A percentile compares a stretch with the other conserved stretches of the same genome.
phyloP scores from a whole-genome alignment of 2,797 vertebrate species.

The Eospalax fontanierii region DNA sequence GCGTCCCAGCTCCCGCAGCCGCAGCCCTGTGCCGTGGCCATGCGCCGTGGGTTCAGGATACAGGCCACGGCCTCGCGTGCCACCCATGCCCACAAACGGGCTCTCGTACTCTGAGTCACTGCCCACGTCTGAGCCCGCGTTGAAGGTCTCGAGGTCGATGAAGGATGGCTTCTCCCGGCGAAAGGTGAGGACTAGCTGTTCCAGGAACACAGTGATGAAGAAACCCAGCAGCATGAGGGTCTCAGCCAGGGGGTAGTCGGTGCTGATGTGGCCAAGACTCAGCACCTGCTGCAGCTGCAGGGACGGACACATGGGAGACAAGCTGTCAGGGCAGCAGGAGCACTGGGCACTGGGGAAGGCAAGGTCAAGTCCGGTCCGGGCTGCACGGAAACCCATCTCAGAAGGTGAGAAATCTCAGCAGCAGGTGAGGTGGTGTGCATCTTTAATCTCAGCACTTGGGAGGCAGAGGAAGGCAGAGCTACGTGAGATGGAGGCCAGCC shows the following conservation, averaged over 20 bases:
- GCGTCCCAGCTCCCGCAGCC: slow-evolving; percentile 87
- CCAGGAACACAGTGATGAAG: slow-evolving; percentile 95
- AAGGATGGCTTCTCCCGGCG: slow-evolving; percentile 95
- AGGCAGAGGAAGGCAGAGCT: no score
- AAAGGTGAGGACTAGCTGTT: slow-evolving; percentile 95
- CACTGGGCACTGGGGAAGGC: not conserved
- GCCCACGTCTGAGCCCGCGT: slow-evolving; percentile 93
- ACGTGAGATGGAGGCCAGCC: no score
- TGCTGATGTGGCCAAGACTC: slow-evolving; percentile 89
- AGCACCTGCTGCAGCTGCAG: slow-evolving; percentile 92
- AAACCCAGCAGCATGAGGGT: slow-evolving; percentile 96
- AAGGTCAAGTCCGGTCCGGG: no score
- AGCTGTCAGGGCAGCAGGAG: not conserved
- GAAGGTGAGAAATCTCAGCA: not conserved
- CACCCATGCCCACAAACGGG: slow-evolving; percentile 92
- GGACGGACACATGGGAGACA: not conserved
- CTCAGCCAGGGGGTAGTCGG: slow-evolving; percentile 95
- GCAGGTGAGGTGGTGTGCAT: no score
- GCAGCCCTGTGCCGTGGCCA: slow-evolving; percentile 84
- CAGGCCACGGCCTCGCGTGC: slow-evolving; percentile 75
- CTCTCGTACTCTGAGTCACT: slow-evolving; percentile 97
- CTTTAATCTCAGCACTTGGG: not conserved
- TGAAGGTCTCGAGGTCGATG: slow-evolving; percentile 97
- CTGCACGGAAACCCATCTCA: not conserved
- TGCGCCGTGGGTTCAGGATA: slow-evolving; percentile 83